Base-by-base conservation (phyloP, 2,888 invertebrate species). In the Herminia tarsipennalis region DNA sequence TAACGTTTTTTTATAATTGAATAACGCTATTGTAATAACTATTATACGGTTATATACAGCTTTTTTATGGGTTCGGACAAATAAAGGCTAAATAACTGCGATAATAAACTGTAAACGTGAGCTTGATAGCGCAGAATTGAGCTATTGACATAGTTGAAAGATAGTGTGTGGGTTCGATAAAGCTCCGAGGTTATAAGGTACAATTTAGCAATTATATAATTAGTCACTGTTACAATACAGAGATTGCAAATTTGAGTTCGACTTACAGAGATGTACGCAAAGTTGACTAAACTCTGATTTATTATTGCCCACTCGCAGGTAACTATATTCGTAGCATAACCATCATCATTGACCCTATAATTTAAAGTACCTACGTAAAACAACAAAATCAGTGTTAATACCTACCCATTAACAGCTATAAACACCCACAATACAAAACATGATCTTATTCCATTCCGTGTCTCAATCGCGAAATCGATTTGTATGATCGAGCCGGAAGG, bases 401-500 rank as follows among this genome's bases (percentile, higher is more conserved):
- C n/a, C 27, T 17, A 22, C 22, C 20, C 13, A 46, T 39, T 39
- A 39, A 10, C 5, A n/a, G 28, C 10, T 18, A 35, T 46, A 29
- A 38, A 35, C 39, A 39, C 38, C 34, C 27, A 41, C 38, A 39
- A 4, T 10, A 16, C 29, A 28, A 41, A 45, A 50, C 32, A 41
- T 18, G 13, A 39, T 29, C 33, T 24, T 58, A 56, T 62, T 62
- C 59, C 49, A 59, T 62, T 54, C 66, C 59, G 46, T 53, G 66
- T 43, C 58, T 61, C 50, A 58, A 63, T 62, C 53, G 62, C 66
- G 51, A 63, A 73, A 73, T 70, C 62, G 54, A 74, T 70, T 62
- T 45, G 36, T 55, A 57, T 48, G 42, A 62, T 60, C n/a, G 58
- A 66, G 54, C 65, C 64, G 68, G 72, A 67, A 73, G 69, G 57